phyloP scores from a whole-genome alignment of 2,797 vertebrate species.

The Microctenopoma stevenorrisi region DNA sequence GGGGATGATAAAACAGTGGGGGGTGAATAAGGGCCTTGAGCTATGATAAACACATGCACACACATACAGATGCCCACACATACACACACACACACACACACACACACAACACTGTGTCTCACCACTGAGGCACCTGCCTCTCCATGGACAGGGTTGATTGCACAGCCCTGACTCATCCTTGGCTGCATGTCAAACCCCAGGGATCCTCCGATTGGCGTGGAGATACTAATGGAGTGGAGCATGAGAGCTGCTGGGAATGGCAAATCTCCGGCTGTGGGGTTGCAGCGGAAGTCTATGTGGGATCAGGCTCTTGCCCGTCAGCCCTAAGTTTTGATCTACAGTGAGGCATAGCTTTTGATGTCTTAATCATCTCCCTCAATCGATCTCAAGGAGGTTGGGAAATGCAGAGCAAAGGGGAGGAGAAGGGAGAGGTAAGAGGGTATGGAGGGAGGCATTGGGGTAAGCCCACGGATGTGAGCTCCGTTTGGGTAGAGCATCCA shows the following conservation, averaged over 20 bases:
- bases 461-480: slow-evolving; percentile 69
- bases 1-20: slow-evolving; percentile 80
- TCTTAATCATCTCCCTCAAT: slow-evolving; percentile 84
- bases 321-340: slow-evolving; percentile 82
- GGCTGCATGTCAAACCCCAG: slow-evolving; percentile 82
- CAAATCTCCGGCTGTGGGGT: slow-evolving; percentile 82
- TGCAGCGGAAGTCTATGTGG: slow-evolving; percentile 79
- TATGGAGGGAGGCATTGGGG: slow-evolving; percentile 56
- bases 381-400: slow-evolving; percentile 76
- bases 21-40: slow-evolving; percentile 78
- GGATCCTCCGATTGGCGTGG: slow-evolving; percentile 81
- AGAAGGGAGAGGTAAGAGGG: slow-evolving; percentile 44
- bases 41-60: slow-evolving; percentile 78
- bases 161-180: slow-evolving; percentile 84
- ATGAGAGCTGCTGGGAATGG: slow-evolving; percentile 83
- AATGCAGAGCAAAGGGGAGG: slow-evolving; percentile 47
- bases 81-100: slow-evolving; percentile 27
- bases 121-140: slow-evolving; percentile 78
- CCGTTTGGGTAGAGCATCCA: slow-evolving; percentile 59
- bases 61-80: slow-evolving; percentile 45
- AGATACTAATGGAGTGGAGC: slow-evolving; percentile 82
- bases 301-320: slow-evolving; percentile 79
- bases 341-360: slow-evolving; percentile 80
- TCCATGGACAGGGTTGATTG: slow-evolving; percentile 75
- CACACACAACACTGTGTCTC: slow-evolving; percentile 55